Conservation (phyloP, 2,888 invertebrate genomes). For the Salticus scenicus region DNA sequence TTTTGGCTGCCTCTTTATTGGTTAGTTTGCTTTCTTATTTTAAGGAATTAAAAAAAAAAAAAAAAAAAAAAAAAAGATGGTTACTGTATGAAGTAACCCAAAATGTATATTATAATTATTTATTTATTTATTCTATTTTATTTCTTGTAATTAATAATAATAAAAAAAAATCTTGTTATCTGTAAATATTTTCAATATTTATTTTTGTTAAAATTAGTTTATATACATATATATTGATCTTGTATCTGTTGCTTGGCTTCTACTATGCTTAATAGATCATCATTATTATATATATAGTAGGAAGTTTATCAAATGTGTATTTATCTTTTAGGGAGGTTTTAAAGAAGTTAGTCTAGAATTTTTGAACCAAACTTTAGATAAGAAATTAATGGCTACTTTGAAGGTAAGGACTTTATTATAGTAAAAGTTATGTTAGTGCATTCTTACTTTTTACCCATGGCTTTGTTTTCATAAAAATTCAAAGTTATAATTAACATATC, state of each 20-base stretch:
- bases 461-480: too few relatives aligned
- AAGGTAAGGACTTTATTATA: slow-evolving; percentile 79
- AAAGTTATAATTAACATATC: too few relatives aligned
- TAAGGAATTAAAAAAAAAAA: too few relatives aligned
- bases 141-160: not conserved
- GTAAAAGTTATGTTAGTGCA: not conserved
- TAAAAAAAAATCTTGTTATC: not conserved
- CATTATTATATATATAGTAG: not conserved
- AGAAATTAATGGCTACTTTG: slow-evolving; percentile 97
- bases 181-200: not conserved
- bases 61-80: too few relatives aligned
- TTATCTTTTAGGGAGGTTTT: slow-evolving; percentile 85
- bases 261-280: too few relatives aligned
- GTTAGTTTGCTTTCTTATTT: slow-evolving; percentile 51
- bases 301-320: too few relatives aligned
- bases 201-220: not conserved
- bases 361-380: slow-evolving; percentile 96
- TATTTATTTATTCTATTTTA: too few relatives aligned
- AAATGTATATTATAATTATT: too few relatives aligned
- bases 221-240: too few relatives aligned
- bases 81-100: too few relatives aligned
- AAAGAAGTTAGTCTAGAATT: slow-evolving; percentile 90
- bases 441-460: too few relatives aligned
- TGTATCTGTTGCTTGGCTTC: too few relatives aligned
- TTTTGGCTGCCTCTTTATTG: slow-evolving; percentile 74